Conservation (phyloP, 2,888 invertebrate species). For the Drosophila yooni region DNA sequence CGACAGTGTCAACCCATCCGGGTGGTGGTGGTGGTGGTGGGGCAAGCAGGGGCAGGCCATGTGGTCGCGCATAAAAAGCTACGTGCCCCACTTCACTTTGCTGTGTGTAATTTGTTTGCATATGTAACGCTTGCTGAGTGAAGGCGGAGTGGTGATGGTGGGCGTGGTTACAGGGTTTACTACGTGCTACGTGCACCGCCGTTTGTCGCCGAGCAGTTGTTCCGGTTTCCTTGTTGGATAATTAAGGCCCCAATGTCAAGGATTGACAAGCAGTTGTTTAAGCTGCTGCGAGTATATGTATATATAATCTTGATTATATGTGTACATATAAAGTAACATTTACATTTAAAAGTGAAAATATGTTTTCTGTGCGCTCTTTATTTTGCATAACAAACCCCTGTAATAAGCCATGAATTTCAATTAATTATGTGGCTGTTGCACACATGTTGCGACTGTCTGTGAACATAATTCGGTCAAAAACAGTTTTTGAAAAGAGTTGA, state of each 20-base stretch:
- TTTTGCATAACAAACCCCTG: not conserved
- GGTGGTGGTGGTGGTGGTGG: slow-evolving; percentile 5
- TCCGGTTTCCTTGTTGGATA: slow-evolving; percentile 63
- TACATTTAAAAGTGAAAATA: slow-evolving; percentile 35
- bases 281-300: slow-evolving; percentile 34
- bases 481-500: not conserved
- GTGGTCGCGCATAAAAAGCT: slow-evolving; percentile 61
- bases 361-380: slow-evolving; percentile 6
- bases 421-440: not conserved
- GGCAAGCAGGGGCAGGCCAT: slow-evolving; percentile 28
- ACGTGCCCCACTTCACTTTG: slow-evolving; percentile 53
- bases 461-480: not conserved
- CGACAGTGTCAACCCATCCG: slow-evolving; percentile 64
- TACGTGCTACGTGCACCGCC: slow-evolving; percentile 25
- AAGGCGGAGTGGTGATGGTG: slow-evolving; percentile 7
- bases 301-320: not conserved
- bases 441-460: not conserved
- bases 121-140: slow-evolving; percentile 44
- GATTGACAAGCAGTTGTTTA: slow-evolving; percentile 50
- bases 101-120: slow-evolving; percentile 63
- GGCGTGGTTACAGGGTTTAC: slow-evolving; percentile 13
- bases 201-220: slow-evolving; percentile 44
- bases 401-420: slow-evolving; percentile 10
- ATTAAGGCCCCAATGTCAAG: slow-evolving; percentile 69
- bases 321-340: not conserved